Percentiles rank a stretch among this genome's conserved stretches.
Evolutionary conservation across 1,140 invertebrate genomes (phyloP).

Genomic region (Drosophila sucinea): DNA sequence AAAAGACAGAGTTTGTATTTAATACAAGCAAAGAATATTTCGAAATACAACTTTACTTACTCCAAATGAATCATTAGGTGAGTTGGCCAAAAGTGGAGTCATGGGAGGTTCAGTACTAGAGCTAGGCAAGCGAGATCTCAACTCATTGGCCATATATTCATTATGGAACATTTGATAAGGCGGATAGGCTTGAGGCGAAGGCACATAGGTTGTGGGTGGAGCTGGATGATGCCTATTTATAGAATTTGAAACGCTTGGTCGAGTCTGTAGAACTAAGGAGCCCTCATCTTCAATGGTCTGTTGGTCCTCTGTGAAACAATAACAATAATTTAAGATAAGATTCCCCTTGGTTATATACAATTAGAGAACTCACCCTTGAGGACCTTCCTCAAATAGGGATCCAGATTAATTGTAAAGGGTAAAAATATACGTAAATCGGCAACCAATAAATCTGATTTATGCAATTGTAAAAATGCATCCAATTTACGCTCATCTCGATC

Average conservation of each 20-base stretch:
- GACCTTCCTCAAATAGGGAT: constrained; percentile 97
- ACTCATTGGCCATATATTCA: constrained; percentile 63
- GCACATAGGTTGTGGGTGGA: constrained; percentile 68
- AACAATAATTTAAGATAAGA: neutral
- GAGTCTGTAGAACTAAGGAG: constrained; percentile 76
- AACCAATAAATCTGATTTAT: constrained; percentile 90
- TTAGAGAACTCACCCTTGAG: constrained; percentile 89
- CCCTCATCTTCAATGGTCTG: constrained; percentile 87
- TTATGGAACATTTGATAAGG: constrained; percentile 79
- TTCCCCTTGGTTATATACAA: neutral
- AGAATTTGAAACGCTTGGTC: constrained; percentile 61
- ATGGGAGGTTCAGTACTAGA: constrained; percentile 57
- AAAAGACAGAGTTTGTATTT: constrained; percentile 27
- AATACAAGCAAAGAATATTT: neutral
- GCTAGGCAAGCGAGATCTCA: constrained; percentile 65
- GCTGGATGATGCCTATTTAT: constrained; percentile 60
- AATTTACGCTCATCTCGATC: constrained; percentile 97
- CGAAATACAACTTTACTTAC: constrained; percentile 38
- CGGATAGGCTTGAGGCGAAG: constrained; percentile 72
- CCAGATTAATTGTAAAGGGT: constrained; percentile 98
- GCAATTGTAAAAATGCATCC: constrained; percentile 95
- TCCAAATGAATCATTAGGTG: constrained; percentile 77
- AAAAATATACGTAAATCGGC: constrained; percentile 97
- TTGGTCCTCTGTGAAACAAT: constrained; percentile 85
- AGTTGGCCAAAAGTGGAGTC: constrained; percentile 61